A percentile compares a stretch with the other conserved stretches of the same genome.
Evolutionary conservation across 2,888 invertebrate genomes (phyloP).

Genomic region (Synanthedon tipuliformis): DNA sequence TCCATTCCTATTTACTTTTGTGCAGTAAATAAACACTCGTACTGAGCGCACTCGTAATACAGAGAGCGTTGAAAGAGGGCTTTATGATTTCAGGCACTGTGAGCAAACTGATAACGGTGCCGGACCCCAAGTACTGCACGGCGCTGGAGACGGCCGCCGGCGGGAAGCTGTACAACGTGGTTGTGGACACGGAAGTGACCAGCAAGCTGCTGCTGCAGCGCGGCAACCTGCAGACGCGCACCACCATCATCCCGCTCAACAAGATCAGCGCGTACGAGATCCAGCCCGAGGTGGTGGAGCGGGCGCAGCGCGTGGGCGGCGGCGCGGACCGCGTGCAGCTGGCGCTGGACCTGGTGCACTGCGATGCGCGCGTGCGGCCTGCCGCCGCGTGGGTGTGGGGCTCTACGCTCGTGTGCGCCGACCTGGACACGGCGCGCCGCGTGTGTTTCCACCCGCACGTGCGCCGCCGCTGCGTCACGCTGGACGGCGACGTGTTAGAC

Average conservation of each 20-base stretch:
- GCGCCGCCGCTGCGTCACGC: conserved; percentile 80
- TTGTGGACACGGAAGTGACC: conserved; percentile 88
- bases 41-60: too few relatives aligned
- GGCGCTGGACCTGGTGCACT: conserved; percentile 84
- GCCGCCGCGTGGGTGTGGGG: conserved; percentile 95
- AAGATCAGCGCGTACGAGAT: conserved; percentile 80
- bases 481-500: conserved; percentile 93
- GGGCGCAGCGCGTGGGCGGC: conserved; percentile 76
- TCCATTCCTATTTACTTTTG: too few relatives aligned
- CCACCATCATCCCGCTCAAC: conserved; percentile 92
- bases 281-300: conserved; percentile 65
- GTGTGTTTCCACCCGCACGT: conserved; percentile 82
- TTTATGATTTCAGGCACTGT: conserved; percentile 74
- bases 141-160: conserved; percentile 91
- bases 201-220: conserved; percentile 86
- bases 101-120: conserved; percentile 81
- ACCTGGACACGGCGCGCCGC: conserved; percentile 82
- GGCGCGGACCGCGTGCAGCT: conserved; percentile 85
- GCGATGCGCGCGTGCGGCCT: conserved; percentile 71
- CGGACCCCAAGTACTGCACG: conserved; percentile 75
- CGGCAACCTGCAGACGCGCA: conserved; percentile 82
- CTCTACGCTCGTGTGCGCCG: conserved; percentile 82
- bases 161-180: conserved; percentile 90
- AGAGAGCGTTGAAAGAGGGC: too few relatives aligned
- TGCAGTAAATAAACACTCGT: too few relatives aligned